Percentiles rank a stretch among this genome's conserved stretches.
Evolutionary conservation across 2,113 vertebrate species (phyloP).

Genomic region (Alethe castanea): DNA sequence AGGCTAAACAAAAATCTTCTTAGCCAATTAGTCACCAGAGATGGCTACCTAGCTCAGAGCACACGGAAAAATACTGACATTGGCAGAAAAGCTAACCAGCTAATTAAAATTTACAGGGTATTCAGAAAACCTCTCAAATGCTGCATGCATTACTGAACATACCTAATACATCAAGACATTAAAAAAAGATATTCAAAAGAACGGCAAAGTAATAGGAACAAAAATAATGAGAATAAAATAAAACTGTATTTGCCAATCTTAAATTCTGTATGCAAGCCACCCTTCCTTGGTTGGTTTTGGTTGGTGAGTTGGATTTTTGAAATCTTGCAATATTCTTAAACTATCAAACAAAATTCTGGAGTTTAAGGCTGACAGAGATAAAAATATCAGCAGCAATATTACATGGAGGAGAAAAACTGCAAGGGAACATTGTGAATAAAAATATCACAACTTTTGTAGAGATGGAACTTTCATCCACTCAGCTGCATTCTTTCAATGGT

Average conservation of each 20-base stretch:
- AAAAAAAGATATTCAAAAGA: background rate
- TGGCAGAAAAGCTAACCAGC: background rate
- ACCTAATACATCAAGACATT: background rate
- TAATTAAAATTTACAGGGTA: background rate
- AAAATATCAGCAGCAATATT: background rate
- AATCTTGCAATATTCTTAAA: background rate
- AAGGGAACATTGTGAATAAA: background rate
- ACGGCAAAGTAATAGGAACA: background rate
- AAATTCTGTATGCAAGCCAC: background rate
- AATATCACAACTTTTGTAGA: background rate
- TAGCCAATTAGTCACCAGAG: background rate
- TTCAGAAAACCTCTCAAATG: background rate
- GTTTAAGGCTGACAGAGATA: background rate
- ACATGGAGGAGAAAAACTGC: background rate
- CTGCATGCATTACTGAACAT: background rate
- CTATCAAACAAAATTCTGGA: background rate
- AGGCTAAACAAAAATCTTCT: background rate
- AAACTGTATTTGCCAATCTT: background rate
- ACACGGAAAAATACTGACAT: background rate
- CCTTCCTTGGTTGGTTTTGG: background rate
- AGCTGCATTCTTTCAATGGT: background rate
- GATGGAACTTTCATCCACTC: background rate
- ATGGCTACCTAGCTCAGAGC: background rate
- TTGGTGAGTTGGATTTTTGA: background rate
- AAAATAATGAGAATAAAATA: background rate